phyloP scores from a whole-genome alignment of 2,113 vertebrate species.

The Indicator maculatus region DNA sequence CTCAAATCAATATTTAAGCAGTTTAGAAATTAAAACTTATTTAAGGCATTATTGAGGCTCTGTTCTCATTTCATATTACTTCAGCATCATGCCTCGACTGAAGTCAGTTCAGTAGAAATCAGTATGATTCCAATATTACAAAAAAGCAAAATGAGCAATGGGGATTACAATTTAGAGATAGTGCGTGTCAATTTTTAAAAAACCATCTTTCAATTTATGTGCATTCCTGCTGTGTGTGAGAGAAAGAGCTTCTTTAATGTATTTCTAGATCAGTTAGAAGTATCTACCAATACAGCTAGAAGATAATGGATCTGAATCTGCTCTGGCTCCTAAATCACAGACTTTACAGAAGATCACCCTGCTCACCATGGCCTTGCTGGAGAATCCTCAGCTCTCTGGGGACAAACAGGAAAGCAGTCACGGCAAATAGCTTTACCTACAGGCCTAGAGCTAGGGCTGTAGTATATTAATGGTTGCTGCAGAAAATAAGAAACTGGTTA shows the following conservation, averaged over 20 bases:
- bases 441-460: background rate
- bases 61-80: slow-evolving; percentile 1
- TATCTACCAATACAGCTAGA: background rate
- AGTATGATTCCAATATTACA: background rate
- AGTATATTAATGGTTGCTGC: background rate
- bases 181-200: slow-evolving; percentile 1
- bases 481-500: slow-evolving; percentile 8
- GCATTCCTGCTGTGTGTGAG: background rate
- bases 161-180: slow-evolving; percentile 1
- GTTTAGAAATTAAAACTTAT: slow-evolving; percentile 38
- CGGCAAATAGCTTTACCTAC: background rate
- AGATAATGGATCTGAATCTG: background rate
- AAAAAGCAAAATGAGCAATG: slow-evolving; percentile 30
- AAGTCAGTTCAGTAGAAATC: background rate
- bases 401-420: background rate
- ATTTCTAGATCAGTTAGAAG: background rate
- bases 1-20: background rate
- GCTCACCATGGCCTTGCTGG: background rate
- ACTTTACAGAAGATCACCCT: background rate
- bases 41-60: background rate
- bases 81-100: background rate
- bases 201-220: background rate
- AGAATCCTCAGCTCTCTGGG: background rate
- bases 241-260: background rate
- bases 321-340: background rate